Evolutionary conservation across 1,140 invertebrate species (phyloP), one percentile per base, ranked within the genome.

Genomic region (Melipona quadrifasciata): DNA sequence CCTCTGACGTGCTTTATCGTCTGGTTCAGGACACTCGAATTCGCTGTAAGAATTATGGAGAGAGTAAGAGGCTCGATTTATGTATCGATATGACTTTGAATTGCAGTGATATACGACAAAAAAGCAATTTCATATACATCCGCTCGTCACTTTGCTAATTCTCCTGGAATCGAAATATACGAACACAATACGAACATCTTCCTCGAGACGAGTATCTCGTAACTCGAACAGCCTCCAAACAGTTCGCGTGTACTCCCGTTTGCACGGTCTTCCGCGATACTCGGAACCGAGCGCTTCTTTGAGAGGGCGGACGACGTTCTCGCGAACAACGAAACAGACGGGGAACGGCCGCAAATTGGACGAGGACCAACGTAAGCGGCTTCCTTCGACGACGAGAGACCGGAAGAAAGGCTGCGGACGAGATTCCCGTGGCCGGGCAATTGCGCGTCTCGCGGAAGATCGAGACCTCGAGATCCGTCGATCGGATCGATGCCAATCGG

Each of bases 401-500:
- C 80, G 87, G 77, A 86, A 73, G 74, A 83, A 77, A 79, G 39
- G 61, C 53, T 67, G 27, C 53, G 58, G 58, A 61, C 76, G 80
- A 81, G 85, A 89, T 89, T 86, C n/a, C 72, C 80, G 67, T 39
- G 73, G 65, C 53, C 78, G 79, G 87, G 75, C 81, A 89, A 89
- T 89, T 80, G 82, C 71, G 70, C 74, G 75, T 84, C 39, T 47
- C n/a, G 11, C 14, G 17, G 34, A 74, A 75, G 81, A 86, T 83
- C 80, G 80, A 31, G 57, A 53, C 39, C 27, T 61, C 57, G 24
- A 61, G 84, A 86, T 86, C 67, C 67, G 53, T 83, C 53, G 74
- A 85, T 89, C 61, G 83, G 84, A 90, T 90, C 89, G 86, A 90
- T 90, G 78, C 89, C 89, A 86, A 90, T 90, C 86, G 89, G 70